Evolutionary conservation across 2,888 invertebrate genomes (phyloP), one percentile per base, ranked within the genome.

Genomic region (Stegana nigrithorax): DNA sequence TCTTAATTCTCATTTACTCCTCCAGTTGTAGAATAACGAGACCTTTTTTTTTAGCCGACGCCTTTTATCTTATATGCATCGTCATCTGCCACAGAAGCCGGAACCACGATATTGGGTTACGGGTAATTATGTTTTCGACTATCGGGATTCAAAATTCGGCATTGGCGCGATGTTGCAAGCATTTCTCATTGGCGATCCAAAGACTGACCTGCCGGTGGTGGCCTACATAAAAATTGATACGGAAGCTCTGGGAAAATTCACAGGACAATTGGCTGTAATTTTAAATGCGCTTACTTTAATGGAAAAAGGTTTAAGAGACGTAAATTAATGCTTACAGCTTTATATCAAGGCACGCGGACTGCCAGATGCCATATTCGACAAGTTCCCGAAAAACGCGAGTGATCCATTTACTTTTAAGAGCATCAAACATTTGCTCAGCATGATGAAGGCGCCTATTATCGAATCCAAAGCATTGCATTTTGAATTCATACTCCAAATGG

Each of bases 61-160:
- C 64, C 88, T 90, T 69, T 88, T 91, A 0, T 89, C 90, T 0
- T 91, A 91, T 73, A 88, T 92, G 66, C 87, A 89, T 2, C 89
- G 90, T 27, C 88, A 91, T 70, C 86, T 92, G 56, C 87, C 88
- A 0, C 87, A 88, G 70, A 89, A 89, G 0, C 87, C 88, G 6
- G 87, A 87, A 1, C 81, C 85, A 8, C 86, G 88, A 4, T 89
- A 88, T 71, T 90, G 92, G 88, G 89, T 90, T 0, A 92, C 92
- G 0, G 92, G 91, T 26, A 92, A 92, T 82, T 91, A 91, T 75
- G 87, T 92, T 61, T 88, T 91, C 69, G 92, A 91, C 66, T 90
- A 89, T 72, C 89, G 90, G n/a, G 90, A 91, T 72, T 88, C 88
- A 1, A 88, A 88, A 32, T 86, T 88, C 63, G 88, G 89, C 53